Evolutionary conservation across 2,797 vertebrate species (phyloP).

Genomic region (Todus mexicanus): DNA sequence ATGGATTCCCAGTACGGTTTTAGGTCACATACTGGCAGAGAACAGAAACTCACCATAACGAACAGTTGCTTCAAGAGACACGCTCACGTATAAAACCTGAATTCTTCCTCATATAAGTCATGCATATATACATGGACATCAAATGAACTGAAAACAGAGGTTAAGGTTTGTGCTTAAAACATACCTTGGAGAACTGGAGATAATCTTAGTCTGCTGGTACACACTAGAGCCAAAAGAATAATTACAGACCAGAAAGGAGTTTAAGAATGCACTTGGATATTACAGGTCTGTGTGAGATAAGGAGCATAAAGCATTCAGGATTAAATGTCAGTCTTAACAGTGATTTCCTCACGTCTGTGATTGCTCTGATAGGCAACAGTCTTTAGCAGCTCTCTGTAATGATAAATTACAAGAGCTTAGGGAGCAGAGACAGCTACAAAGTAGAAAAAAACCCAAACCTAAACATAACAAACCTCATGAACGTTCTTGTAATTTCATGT

Average conservation of each 20-base stretch:
- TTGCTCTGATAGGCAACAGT: background rate
- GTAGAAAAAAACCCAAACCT: background rate
- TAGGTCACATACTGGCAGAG: background rate
- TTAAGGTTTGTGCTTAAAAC: background rate
- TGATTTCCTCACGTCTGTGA: background rate
- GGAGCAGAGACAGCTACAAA: background rate
- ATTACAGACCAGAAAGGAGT: background rate
- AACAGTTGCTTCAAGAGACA: background rate
- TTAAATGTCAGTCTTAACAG: conserved; percentile 14
- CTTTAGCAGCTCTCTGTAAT: background rate
- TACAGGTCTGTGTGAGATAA: conserved; percentile 21
- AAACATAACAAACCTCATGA: background rate
- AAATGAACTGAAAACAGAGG: background rate
- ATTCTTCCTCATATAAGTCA: background rate
- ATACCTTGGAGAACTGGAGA: background rate
- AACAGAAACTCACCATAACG: background rate
- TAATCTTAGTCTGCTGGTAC: background rate
- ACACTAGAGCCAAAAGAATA: background rate
- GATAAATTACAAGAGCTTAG: background rate
- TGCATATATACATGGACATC: background rate
- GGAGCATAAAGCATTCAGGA: background rate
- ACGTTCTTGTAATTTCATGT: background rate
- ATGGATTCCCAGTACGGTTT: background rate
- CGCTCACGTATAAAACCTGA: background rate
- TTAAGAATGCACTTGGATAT: conserved; percentile 9